A percentile compares a stretch with the other conserved stretches of the same genome.
phyloP scores from a whole-genome alignment of 2,113 vertebrate genomes.

The Todiramphus chloris region DNA sequence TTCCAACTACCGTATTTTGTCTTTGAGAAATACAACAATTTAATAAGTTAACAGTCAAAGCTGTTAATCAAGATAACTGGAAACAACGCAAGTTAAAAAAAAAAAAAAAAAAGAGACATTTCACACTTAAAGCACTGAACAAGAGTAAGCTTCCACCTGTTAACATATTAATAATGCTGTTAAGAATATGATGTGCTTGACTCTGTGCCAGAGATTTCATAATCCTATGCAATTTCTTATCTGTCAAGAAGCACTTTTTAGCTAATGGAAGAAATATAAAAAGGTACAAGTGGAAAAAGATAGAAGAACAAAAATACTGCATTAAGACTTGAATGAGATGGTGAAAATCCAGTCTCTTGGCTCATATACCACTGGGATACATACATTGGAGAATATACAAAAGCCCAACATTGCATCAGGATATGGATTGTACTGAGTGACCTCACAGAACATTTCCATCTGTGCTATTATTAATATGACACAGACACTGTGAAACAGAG shows the following conservation, averaged over 20 bases:
- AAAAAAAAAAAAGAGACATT: slow-evolving; percentile 40
- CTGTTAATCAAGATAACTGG: slow-evolving; percentile 68
- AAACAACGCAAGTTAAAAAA: slow-evolving; percentile 46
- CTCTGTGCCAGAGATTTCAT: slow-evolving; percentile 64
- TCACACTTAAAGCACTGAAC: slow-evolving; percentile 60
- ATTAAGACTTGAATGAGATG: slow-evolving; percentile 45
- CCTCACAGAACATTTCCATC: slow-evolving; percentile 55
- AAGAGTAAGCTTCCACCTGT: slow-evolving; percentile 72
- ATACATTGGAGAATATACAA: slow-evolving; percentile 34
- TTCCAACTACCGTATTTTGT: slow-evolving; percentile 9
- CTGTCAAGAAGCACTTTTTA: slow-evolving; percentile 70
- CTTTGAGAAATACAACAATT: slow-evolving; percentile 51
- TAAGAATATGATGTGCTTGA: slow-evolving; percentile 61
- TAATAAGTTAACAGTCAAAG: slow-evolving; percentile 35
- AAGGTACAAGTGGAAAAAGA: slow-evolving; percentile 16
- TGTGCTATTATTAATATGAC: slow-evolving; percentile 59
- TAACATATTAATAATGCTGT: slow-evolving; percentile 74
- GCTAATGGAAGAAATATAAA: slow-evolving; percentile 54
- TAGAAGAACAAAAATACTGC: not conserved
- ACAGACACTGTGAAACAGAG: slow-evolving; percentile 44
- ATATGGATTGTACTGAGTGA: slow-evolving; percentile 41
- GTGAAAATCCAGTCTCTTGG: slow-evolving; percentile 43
- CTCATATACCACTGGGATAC: slow-evolving; percentile 48
- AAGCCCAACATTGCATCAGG: slow-evolving; percentile 33
- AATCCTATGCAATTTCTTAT: slow-evolving; percentile 72